Base-by-base conservation (phyloP, 2,888 invertebrate genomes). In the Andrena dorsata region DNA sequence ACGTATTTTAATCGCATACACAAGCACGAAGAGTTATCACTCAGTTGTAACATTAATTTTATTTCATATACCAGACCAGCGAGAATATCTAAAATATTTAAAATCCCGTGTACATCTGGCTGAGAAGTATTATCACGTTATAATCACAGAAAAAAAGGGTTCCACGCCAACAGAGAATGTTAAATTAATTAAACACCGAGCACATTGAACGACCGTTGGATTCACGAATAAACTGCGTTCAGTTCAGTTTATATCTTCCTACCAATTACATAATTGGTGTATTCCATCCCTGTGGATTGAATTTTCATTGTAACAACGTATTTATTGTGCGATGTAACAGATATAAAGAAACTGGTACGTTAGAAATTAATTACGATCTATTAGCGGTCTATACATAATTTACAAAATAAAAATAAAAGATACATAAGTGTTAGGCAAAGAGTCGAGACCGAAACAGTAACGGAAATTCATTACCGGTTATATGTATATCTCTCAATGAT, bases 101-200 rank as follows among this genome's bases (percentile, higher is more conserved):
- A 75, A 51, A 51, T 41, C 23, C 16, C 26, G 8, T 13, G 10
- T 7, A 23, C 20, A 58, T 47, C 63, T 47, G 5, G 4, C 30
- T 47, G 41, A 53, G n/a, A 69, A 69, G 64, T 76, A 76, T 69
- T n/a, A 32, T 49, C 35, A n/a, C 3, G 13, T 53, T 47, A 58
- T 65, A 58, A 76, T 72, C 53, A 47, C 60, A 35, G 53, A 49
- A 69, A 23, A 20, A 49, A 56, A 28, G 75, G 75, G n/a, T 69
- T 26, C 16, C n/a, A 7, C 20, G 10, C 7, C 16, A 10, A 13
- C 13, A 47, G 47, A 26, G n/a, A 47, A 63, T 49, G 20, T 32
- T 49, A 28, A 75, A 75, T 69, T 69, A 63, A 69, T 20, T 20
- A 47, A 63, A 76, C 53, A 47, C 20, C 5, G 20, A 13, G 20